Base-by-base conservation (phyloP, 2,888 invertebrate genomes). In the Apoda limacodes region DNA sequence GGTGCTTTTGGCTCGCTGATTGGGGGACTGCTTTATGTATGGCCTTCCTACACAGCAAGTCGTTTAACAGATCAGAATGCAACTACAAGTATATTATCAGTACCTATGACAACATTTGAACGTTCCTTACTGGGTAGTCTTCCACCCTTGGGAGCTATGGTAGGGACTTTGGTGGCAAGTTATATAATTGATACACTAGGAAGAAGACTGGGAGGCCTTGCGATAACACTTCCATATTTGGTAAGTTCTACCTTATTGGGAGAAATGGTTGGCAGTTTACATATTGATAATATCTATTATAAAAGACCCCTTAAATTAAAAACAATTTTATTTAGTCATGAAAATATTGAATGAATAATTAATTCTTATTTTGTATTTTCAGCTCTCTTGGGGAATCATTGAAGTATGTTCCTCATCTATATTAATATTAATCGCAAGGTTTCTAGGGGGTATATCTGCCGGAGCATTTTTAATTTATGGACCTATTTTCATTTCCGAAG, bases 401-500 rank as follows among this genome's bases (percentile, higher is more conserved):
- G 63, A 80, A 2, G 59, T 82, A 12, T 72, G 84, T 1, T 59
- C 54, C 2, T 65, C 78, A 9, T 53, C 76, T 1, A 45, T 42
- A 1, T 55, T 80, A 21, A 60, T 88, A 2, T 59, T 83, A 14
- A 50, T 68, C 1, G 83, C 83, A 0, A 67, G 86, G 28, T 76
- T 87, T 23, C 43, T 88, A 1, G 66, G 81, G 1, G 90, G 90
- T 0, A 46, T 85, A 1, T 74, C 82, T 0, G 82, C 82, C 1
- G 85, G 85, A 2, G 76, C 82, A 1, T 58, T 70, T 1, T 55
- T 86, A 4, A 80, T 84, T 5, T 68, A 84, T 19, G 71, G 78
- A 0, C 87, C 89, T 0, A 74, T 87, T n/a, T 85, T 82, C 50
- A 78, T 84, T 13, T 82, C 84, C 1, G 90, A 90, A 56, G 82